A percentile compares a stretch with the other conserved stretches of the same genome.
Evolutionary conservation across 1,140 invertebrate genomes (phyloP).

Genomic region (Platyura marginata): DNA sequence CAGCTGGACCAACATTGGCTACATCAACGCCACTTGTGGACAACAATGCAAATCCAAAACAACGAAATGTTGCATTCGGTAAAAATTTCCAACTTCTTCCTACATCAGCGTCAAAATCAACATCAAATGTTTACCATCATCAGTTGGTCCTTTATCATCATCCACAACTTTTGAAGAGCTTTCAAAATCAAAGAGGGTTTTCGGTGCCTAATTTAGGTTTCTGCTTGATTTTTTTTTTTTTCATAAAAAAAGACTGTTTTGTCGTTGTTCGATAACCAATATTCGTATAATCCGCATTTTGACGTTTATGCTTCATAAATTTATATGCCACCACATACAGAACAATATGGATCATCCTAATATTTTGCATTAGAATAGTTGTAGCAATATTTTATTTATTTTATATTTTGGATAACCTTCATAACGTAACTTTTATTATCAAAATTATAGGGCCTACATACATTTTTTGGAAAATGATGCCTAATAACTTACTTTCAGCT

Average conservation of each 20-base stretch:
- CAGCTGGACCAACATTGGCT: not conserved
- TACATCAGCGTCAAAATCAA: not conserved
- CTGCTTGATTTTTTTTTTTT: constrained; percentile 5
- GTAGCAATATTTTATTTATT: too few relatives aligned
- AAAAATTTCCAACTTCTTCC: constrained; percentile 12
- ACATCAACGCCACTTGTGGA: constrained; percentile 15
- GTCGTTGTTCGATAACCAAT: not conserved
- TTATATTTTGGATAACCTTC: too few relatives aligned
- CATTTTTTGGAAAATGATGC: too few relatives aligned
- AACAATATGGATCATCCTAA: too few relatives aligned
- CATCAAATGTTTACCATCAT: constrained; percentile 1
- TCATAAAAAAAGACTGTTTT: not conserved
- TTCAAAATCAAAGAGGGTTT: constrained; percentile 41
- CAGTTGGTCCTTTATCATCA: constrained; percentile 1
- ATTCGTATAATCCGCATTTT: constrained; percentile 2
- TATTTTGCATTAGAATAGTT: too few relatives aligned
- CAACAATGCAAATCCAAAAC: constrained; percentile 21
- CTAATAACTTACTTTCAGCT: too few relatives aligned
- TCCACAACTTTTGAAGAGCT: constrained; percentile 40
- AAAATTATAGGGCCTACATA: too few relatives aligned
- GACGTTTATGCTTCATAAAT: too few relatives aligned
- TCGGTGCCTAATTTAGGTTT: constrained; percentile 84
- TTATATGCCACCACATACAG: too few relatives aligned
- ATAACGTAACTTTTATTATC: too few relatives aligned
- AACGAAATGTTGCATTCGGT: constrained; percentile 25